Conservation (phyloP, 2,888 invertebrate species). For the Perizoma affinitatum region DNA sequence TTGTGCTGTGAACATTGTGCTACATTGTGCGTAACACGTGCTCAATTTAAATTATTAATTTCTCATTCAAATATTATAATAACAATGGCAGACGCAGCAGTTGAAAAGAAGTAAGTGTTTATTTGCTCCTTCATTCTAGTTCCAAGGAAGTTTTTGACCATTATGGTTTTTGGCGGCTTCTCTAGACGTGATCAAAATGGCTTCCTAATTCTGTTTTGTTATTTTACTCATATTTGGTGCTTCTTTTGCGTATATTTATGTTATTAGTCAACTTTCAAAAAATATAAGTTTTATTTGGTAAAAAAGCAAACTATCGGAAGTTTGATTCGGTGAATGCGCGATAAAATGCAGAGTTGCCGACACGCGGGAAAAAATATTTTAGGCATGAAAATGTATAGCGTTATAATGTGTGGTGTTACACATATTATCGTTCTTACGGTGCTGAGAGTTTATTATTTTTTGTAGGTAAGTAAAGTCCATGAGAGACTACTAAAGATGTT, state of each 20-base stretch:
- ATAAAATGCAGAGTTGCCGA: constrained; percentile 56
- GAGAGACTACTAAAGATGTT: too few species aligned
- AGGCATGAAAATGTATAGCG: background rate
- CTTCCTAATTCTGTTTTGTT: constrained; percentile 62
- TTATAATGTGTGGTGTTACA: constrained; percentile 10
- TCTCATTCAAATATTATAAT: constrained; percentile 49
- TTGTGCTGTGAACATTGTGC: constrained; percentile 78
- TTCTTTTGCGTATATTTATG: background rate
- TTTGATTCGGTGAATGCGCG: constrained; percentile 50
- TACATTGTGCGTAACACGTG: constrained; percentile 76
- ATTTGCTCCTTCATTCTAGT: constrained; percentile 42
- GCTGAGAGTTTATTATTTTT: background rate
- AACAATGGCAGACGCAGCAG: constrained; percentile 88
- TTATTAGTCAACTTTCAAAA: too few species aligned
- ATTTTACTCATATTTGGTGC: background rate
- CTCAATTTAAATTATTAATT: constrained; percentile 43
- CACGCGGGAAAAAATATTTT: constrained; percentile 70
- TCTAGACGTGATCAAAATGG: constrained; percentile 83
- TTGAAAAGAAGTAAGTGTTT: constrained; percentile 87
- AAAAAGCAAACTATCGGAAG: constrained; percentile 41
- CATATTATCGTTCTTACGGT: too few species aligned
- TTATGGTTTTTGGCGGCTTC: constrained; percentile 75
- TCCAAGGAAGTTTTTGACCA: constrained; percentile 41
- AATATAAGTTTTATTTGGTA: constrained; percentile 37
- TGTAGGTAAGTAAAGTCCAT: too few species aligned